A percentile compares a stretch with the other conserved stretches of the same genome.
Conservation (phyloP, 2,888 invertebrate species). For the Bibio marci region DNA sequence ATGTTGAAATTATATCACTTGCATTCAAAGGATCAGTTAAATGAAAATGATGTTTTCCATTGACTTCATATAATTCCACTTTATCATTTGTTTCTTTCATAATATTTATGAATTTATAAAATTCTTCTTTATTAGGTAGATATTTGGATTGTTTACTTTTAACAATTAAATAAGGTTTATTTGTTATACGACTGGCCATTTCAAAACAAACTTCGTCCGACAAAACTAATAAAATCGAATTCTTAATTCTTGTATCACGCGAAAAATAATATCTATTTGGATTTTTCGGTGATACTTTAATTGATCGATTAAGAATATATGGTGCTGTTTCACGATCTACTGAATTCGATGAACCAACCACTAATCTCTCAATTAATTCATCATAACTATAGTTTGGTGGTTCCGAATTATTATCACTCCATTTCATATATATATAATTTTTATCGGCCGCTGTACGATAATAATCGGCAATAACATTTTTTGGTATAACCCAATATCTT, state of each 20-base stretch:
- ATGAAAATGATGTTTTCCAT: slow-evolving; percentile 61
- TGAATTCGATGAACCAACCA: slow-evolving; percentile 37
- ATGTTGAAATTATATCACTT: no score
- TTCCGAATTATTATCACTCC: slow-evolving; percentile 27
- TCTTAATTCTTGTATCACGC: slow-evolving; percentile 41
- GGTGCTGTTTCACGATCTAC: slow-evolving; percentile 36
- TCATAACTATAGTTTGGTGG: slow-evolving; percentile 45
- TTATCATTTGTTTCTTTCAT: slow-evolving; percentile 33
- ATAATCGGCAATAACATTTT: slow-evolving; percentile 18
- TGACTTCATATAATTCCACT: slow-evolving; percentile 40
- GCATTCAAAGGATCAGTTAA: slow-evolving; percentile 41
- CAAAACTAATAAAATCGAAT: slow-evolving; percentile 12
- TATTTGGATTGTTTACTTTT: slow-evolving; percentile 27
- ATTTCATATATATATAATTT: slow-evolving; percentile 30
- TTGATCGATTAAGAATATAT: slow-evolving; percentile 38
- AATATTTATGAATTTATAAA: slow-evolving; percentile 23
- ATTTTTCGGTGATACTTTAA: slow-evolving; percentile 17
- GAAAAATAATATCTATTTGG: slow-evolving; percentile 36
- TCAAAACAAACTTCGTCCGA: slow-evolving; percentile 32
- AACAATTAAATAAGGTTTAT: slow-evolving; percentile 43
- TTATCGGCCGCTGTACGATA: slow-evolving; percentile 29
- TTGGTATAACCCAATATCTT: slow-evolving; percentile 22
- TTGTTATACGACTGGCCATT: slow-evolving; percentile 35
- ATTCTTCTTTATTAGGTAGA: not conserved
- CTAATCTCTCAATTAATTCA: slow-evolving; percentile 40